Evolutionary conservation across 1,140 invertebrate species (phyloP).

Genomic region (Drosophila quadrilineata): DNA sequence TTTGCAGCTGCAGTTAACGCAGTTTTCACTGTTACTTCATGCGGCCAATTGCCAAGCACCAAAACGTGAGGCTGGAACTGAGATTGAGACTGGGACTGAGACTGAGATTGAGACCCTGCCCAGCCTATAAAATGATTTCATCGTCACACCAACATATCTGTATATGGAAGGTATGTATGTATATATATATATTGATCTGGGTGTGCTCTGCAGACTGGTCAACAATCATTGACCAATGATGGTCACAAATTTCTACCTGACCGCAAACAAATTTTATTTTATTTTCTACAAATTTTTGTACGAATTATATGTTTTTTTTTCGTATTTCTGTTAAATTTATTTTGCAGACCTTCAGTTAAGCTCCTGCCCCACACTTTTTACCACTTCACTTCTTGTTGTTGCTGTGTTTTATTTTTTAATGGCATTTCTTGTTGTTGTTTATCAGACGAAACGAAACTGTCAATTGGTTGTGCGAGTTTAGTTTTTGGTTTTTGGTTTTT

Average conservation of each 20-base stretch:
- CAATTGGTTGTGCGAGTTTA: slow-evolving; percentile 62
- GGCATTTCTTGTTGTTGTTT: slow-evolving; percentile 34
- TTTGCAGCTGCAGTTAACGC: slow-evolving; percentile 61
- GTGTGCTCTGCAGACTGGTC: slow-evolving; percentile 58
- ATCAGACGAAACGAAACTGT: slow-evolving; percentile 72
- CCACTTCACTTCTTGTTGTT: slow-evolving; percentile 7
- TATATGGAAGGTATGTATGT: slow-evolving; percentile 2
- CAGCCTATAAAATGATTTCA: slow-evolving; percentile 23
- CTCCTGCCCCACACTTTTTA: neutral
- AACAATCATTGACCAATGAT: slow-evolving; percentile 30
- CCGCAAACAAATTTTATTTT: slow-evolving; percentile 19
- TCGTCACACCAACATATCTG: neutral
- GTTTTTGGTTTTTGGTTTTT: too few relatives aligned
- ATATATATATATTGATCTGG: slow-evolving; percentile 15
- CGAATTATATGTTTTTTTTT: slow-evolving; percentile 8
- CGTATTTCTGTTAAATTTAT: too few relatives aligned
- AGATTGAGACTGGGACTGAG: neutral
- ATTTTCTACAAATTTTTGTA: slow-evolving; percentile 6
- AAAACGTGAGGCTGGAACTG: slow-evolving; percentile 56
- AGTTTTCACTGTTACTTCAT: slow-evolving; percentile 52
- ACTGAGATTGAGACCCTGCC: slow-evolving; percentile 1
- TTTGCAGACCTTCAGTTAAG: slow-evolving; percentile 53
- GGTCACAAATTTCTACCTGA: slow-evolving; percentile 60
- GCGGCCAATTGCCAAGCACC: too few relatives aligned
- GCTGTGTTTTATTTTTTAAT: slow-evolving; percentile 3